phyloP scores from a whole-genome alignment of 2,888 invertebrate genomes.

The Allolobophora icterica region DNA sequence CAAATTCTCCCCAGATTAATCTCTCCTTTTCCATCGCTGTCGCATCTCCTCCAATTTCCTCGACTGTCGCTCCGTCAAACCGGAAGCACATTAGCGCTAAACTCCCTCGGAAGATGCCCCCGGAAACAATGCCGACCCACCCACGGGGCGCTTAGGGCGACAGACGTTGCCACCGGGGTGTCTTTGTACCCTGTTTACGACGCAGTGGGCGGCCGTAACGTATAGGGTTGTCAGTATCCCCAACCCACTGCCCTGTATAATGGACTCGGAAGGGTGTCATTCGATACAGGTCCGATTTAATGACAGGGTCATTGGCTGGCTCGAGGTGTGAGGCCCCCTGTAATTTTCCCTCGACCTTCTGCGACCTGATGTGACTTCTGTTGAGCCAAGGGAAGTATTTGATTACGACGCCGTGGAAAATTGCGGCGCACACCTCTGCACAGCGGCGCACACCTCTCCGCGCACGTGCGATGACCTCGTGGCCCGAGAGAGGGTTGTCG shows the following conservation, averaged over 20 bases:
- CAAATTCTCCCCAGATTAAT: background rate
- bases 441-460: background rate
- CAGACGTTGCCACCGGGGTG: background rate
- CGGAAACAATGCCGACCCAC: background rate
- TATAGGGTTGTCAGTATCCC: background rate
- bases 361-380: background rate
- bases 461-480: conserved; percentile 21
- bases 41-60: background rate
- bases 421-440: background rate
- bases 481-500: background rate
- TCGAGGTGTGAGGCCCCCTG: conserved; percentile 19
- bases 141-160: background rate
- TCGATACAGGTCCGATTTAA: background rate
- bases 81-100: background rate
- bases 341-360: conserved; percentile 9
- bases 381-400: background rate
- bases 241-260: background rate
- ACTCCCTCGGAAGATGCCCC: background rate
- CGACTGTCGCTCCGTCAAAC: background rate
- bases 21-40: background rate
- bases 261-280: background rate
- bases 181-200: background rate
- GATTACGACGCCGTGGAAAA: background rate
- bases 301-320: background rate
- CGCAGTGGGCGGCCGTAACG: conserved; percentile 22